Conservation (phyloP, 1,140 invertebrate genomes). For the Drosophila tristis region DNA sequence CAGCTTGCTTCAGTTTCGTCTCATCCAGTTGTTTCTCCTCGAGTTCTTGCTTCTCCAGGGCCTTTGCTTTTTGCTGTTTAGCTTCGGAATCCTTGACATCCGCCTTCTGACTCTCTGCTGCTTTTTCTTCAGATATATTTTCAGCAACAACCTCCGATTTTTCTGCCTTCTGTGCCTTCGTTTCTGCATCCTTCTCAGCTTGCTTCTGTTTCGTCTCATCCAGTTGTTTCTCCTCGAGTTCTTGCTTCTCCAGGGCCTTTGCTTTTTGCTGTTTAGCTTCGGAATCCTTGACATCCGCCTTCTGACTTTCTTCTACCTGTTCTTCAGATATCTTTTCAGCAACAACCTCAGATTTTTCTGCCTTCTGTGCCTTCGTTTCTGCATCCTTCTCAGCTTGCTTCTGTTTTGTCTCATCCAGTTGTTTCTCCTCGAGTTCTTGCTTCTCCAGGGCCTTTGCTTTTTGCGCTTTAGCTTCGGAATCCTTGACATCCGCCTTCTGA, state of each 20-base stretch:
- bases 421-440: slow-evolving; percentile 28
- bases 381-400: slow-evolving; percentile 11
- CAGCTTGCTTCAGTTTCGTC: slow-evolving; percentile 22
- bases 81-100: background rate
- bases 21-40: slow-evolving; percentile 13
- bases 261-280: slow-evolving; percentile 43
- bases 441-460: slow-evolving; percentile 41
- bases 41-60: slow-evolving; percentile 20
- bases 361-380: slow-evolving; percentile 1
- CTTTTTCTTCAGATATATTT: slow-evolving; percentile 6
- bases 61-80: slow-evolving; percentile 45
- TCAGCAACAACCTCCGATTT: background rate
- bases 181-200: slow-evolving; percentile 1
- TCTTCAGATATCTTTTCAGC: slow-evolving; percentile 8
- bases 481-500: slow-evolving; percentile 9
- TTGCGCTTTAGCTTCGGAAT: slow-evolving; percentile 29
- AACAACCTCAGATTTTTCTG: slow-evolving; percentile 18
- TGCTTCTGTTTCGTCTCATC: slow-evolving; percentile 24
- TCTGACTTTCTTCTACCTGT: slow-evolving; percentile 4
- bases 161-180: background rate
- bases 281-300: background rate
- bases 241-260: slow-evolving; percentile 30
- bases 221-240: slow-evolving; percentile 15
- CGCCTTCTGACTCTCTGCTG: background rate
- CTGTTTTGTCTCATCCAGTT: slow-evolving; percentile 26